Percentiles rank a stretch among this genome's conserved stretches.
phyloP scores from a whole-genome alignment of 1,140 invertebrate genomes.

The Adelges cooleyi region DNA sequence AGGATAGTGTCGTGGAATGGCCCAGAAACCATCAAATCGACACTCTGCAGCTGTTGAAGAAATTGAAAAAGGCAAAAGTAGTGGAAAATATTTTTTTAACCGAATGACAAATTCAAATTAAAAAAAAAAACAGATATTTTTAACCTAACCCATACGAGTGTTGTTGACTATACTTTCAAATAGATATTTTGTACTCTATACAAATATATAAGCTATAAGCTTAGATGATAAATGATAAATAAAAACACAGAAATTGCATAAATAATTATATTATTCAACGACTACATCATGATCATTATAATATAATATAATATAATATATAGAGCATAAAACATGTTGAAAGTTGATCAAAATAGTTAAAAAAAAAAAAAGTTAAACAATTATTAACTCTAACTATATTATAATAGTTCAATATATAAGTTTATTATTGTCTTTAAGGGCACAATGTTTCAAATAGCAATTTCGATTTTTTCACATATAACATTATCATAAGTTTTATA shows the following conservation, averaged over 20 bases:
- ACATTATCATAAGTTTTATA: too few relatives aligned
- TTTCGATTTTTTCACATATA: slow-evolving; percentile 5
- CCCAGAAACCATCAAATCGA: too few relatives aligned
- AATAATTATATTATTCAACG: slow-evolving; percentile 26
- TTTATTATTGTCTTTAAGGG: slow-evolving; percentile 29
- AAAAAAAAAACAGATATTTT: too few relatives aligned
- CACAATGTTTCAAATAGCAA: slow-evolving; percentile 27
- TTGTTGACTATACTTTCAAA: too few relatives aligned
- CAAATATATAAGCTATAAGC: neutral
- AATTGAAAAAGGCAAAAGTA: too few relatives aligned
- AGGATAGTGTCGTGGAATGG: too few relatives aligned
- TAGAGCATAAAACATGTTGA: slow-evolving; percentile 15
- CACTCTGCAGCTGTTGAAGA: too few relatives aligned
- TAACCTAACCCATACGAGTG: too few relatives aligned
- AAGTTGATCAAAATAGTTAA: slow-evolving; percentile 15
- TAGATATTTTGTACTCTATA: too few relatives aligned
- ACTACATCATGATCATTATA: slow-evolving; percentile 16
- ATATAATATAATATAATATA: slow-evolving; percentile 15
- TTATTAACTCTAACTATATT: slow-evolving; percentile 10
- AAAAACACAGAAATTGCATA: slow-evolving; percentile 16
- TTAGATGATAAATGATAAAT: neutral
- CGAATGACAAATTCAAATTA: too few relatives aligned
- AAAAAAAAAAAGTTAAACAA: slow-evolving; percentile 21
- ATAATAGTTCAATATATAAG: neutral
- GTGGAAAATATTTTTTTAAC: too few relatives aligned